phyloP scores from a whole-genome alignment of 2,888 invertebrate genomes.

The Pollenia amentaria region DNA sequence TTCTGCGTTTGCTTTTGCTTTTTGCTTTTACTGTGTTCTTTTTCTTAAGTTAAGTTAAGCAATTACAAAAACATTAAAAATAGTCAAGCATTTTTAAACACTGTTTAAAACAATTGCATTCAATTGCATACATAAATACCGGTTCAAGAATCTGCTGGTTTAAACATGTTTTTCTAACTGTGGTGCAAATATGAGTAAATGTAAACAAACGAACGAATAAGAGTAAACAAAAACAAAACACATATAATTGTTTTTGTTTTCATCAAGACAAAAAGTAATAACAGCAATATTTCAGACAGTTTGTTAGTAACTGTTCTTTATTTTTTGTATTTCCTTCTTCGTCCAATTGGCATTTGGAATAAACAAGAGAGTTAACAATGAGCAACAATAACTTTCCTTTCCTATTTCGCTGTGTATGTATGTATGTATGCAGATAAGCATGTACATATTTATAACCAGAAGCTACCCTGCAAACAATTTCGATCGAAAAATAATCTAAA shows the following conservation, averaged over 20 bases:
- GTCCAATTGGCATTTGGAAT: conserved; percentile 65
- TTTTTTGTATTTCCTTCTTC: conserved; percentile 52
- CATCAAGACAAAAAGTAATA: conserved; percentile 35
- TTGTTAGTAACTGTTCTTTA: conserved; percentile 60
- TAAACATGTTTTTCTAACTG: conserved; percentile 16
- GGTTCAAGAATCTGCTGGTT: conserved; percentile 9
- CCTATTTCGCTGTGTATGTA: conserved; percentile 18
- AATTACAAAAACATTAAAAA: too few species aligned
- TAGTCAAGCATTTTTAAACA: too few species aligned
- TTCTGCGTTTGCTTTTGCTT: too few species aligned
- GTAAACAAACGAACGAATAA: neutral
- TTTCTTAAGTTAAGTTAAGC: too few species aligned
- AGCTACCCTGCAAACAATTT: too few species aligned
- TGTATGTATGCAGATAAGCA: neutral
- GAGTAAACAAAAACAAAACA: neutral
- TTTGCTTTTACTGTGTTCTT: too few species aligned
- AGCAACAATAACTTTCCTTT: conserved; percentile 50
- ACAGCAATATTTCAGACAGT: conserved; percentile 43
- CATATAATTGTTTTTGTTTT: conserved; percentile 33
- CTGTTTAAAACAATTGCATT: neutral
- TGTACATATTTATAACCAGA: too few species aligned
- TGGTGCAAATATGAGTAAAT: neutral
- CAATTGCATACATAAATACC: conserved; percentile 22
- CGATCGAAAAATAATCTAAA: too few species aligned
- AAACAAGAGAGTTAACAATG: conserved; percentile 39